Percentiles rank a stretch among this genome's conserved stretches.
Evolutionary conservation across 2,797 vertebrate species (phyloP).

Genomic region (Moxostoma hubbsi): DNA sequence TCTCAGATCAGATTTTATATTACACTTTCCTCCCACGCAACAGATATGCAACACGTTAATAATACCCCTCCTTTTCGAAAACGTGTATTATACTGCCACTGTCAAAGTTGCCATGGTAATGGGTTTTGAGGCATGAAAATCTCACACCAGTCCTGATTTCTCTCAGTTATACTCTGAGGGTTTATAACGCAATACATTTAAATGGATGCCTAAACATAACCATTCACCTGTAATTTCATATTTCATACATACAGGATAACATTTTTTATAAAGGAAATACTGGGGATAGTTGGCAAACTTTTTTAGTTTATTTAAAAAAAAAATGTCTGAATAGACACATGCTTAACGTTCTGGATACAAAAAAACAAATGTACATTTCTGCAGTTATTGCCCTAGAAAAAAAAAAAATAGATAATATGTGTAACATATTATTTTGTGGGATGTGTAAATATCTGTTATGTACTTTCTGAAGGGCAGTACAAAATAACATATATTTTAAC

Average conservation of each 20-base stretch:
- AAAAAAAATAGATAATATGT: too few species aligned
- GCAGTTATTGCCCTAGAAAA: too few species aligned
- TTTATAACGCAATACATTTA: neutral
- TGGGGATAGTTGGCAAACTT: too few species aligned
- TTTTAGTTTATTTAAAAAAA: too few species aligned
- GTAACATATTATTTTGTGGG: too few species aligned
- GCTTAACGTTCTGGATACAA: too few species aligned
- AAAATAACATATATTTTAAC: too few species aligned
- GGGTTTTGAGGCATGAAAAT: constrained; percentile 49
- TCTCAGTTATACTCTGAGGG: neutral
- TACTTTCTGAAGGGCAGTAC: too few species aligned
- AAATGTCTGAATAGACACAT: too few species aligned
- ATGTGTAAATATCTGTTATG: too few species aligned
- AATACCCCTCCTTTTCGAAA: constrained; percentile 41
- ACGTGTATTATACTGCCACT: constrained; percentile 13
- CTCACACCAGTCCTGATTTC: constrained; percentile 26
- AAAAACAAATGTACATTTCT: too few species aligned
- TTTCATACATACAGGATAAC: neutral
- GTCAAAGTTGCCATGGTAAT: constrained; percentile 61
- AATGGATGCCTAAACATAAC: neutral
- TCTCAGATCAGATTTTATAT: constrained; percentile 35
- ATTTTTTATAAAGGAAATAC: too few species aligned
- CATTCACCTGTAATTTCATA: neutral
- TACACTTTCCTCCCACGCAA: constrained; percentile 39
- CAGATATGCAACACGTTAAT: constrained; percentile 46